Conservation (phyloP, 2,113 vertebrate species). For the Cariama cristata region DNA sequence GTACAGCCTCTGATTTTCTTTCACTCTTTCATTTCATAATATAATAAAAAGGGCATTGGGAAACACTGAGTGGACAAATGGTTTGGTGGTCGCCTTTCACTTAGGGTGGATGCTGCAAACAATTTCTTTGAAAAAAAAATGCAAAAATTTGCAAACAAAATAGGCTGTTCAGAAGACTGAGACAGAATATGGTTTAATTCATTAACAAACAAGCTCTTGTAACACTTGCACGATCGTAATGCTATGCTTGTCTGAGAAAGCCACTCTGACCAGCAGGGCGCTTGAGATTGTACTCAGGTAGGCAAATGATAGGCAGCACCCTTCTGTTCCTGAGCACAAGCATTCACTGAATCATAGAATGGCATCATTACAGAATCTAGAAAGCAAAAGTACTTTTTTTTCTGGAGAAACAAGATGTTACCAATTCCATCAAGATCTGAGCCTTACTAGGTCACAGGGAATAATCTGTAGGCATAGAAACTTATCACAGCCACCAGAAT, state of each 20-base stretch:
- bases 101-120: background rate
- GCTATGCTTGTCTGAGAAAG: background rate
- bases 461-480: background rate
- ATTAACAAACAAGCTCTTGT: background rate
- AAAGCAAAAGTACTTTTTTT: background rate
- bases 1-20: background rate
- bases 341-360: background rate
- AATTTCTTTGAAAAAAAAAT: background rate
- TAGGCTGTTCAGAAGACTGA: background rate
- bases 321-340: background rate
- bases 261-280: background rate
- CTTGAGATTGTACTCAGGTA: background rate
- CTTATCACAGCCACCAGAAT: background rate
- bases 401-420: background rate
- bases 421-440: background rate
- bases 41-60: background rate
- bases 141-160: no score
- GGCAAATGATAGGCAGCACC: background rate
- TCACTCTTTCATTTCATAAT: background rate
- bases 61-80: background rate
- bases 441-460: background rate
- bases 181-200: background rate
- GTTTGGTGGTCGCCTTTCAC: background rate
- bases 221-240: background rate
- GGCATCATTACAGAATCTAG: background rate